Conservation (phyloP, 2,113 vertebrate species). For the Oreochromis spilurus region DNA sequence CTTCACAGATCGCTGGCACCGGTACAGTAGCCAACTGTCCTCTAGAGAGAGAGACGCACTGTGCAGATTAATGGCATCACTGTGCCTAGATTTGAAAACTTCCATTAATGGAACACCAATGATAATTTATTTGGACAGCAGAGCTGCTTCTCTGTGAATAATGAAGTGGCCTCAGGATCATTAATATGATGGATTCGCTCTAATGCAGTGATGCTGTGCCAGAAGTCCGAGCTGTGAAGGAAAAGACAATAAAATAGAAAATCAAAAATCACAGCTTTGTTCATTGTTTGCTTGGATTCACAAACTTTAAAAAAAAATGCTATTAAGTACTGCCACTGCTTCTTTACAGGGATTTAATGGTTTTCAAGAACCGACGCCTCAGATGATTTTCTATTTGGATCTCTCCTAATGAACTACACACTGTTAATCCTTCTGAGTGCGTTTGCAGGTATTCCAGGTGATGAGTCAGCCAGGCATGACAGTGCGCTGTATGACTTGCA, state of each 20-base stretch:
- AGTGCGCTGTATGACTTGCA: background rate
- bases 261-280: background rate
- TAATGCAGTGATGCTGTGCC: constrained; percentile 29
- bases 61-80: constrained; percentile 51
- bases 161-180: constrained; percentile 53
- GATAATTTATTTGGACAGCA: constrained; percentile 65
- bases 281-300: constrained; percentile 17
- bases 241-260: background rate
- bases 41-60: constrained; percentile 12
- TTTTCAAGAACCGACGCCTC: background rate
- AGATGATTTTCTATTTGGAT: background rate
- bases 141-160: constrained; percentile 53
- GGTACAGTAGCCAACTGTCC: constrained; percentile 6
- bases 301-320: background rate
- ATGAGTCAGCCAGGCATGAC: constrained; percentile 31
- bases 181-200: constrained; percentile 61
- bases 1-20: constrained; percentile 28
- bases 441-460: background rate
- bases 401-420: background rate
- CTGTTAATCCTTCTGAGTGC: constrained; percentile 11
- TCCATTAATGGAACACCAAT: constrained; percentile 56
- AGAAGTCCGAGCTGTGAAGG: background rate
- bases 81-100: constrained; percentile 46
- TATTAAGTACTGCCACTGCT: background rate
- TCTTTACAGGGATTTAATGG: background rate